These are phyloP conservation scores for Andrena trimmerana DNA, from an alignment of 2,888 invertebrate genomes.

Conservation along the genomic window DNA sequence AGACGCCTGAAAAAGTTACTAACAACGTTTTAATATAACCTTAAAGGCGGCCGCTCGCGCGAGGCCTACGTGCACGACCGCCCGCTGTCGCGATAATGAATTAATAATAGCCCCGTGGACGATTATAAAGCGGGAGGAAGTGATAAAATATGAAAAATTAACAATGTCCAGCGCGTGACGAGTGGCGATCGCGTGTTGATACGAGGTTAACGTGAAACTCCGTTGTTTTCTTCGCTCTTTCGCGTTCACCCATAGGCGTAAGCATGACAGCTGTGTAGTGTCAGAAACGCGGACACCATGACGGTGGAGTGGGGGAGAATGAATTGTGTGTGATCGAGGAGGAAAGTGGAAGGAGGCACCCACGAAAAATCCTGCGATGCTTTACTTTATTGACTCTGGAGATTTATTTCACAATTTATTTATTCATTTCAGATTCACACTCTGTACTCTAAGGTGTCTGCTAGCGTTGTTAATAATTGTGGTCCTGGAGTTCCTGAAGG, in stretches of 20 bases:
- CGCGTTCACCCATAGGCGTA: slow-evolving; percentile 41
- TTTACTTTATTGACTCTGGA: background rate
- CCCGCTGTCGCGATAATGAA: slow-evolving; percentile 54
- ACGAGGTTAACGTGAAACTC: slow-evolving; percentile 49
- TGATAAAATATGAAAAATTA: slow-evolving; percentile 67
- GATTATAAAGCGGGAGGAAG: slow-evolving; percentile 48
- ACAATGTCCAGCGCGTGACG: slow-evolving; percentile 65
- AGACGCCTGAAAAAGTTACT: background rate
- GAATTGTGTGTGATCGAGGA: slow-evolving; percentile 1
- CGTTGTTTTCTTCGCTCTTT: slow-evolving; percentile 55
- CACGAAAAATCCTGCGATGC: background rate
- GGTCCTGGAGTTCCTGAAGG: background rate
- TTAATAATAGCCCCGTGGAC: slow-evolving; percentile 54
- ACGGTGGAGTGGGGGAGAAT: slow-evolving; percentile 38
- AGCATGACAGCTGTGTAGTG: slow-evolving; percentile 24
- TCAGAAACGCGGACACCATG: slow-evolving; percentile 59
- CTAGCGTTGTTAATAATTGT: background rate
- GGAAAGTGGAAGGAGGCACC: background rate
- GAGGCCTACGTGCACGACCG: slow-evolving; percentile 32
- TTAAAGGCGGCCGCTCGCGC: slow-evolving; percentile 29
- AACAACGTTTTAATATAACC: slow-evolving; percentile 27
- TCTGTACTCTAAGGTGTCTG: background rate
- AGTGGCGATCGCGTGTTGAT: slow-evolving; percentile 66
- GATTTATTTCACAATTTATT: background rate
- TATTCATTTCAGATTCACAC: background rate